phyloP scores from a whole-genome alignment of 2,113 vertebrate species.

The Gavia stellata region DNA sequence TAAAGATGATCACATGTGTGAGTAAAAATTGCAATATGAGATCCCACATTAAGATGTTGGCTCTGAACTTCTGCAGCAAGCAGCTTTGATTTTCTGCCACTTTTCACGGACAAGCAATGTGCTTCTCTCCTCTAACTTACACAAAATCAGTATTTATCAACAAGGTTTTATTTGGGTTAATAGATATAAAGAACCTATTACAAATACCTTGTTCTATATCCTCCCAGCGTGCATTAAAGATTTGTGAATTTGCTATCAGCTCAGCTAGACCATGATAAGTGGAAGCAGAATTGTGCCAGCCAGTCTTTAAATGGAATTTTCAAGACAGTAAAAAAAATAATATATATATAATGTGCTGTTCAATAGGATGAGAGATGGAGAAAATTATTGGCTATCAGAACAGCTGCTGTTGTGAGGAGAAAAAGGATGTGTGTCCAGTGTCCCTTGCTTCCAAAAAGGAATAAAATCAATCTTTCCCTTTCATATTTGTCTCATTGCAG shows the following conservation, averaged over 20 bases:
- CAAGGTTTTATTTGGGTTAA: not conserved
- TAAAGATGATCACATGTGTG: not conserved
- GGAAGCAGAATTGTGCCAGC: not conserved
- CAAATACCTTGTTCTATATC: not conserved
- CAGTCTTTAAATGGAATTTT: slow-evolving; percentile 10
- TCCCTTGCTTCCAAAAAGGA: not conserved
- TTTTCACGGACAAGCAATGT: not conserved
- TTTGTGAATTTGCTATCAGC: not conserved
- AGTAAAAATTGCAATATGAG: not conserved
- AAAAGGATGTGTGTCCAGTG: not conserved
- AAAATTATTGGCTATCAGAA: not conserved
- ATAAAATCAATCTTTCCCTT: not conserved
- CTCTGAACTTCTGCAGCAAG: not conserved
- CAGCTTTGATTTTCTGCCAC: slow-evolving; percentile 1
- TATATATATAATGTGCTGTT: not conserved
- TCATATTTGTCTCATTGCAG: not conserved
- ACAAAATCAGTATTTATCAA: not conserved
- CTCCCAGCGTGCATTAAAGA: not conserved
- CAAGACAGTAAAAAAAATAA: not conserved
- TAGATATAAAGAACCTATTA: not conserved
- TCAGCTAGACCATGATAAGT: not conserved
- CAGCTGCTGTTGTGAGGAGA: not conserved
- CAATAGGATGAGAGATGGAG: not conserved
- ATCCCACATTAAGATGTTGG: not conserved
- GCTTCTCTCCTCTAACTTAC: not conserved